Conservation (phyloP, 2,113 vertebrate species). For the Misgurnus anguillicaudatus region DNA sequence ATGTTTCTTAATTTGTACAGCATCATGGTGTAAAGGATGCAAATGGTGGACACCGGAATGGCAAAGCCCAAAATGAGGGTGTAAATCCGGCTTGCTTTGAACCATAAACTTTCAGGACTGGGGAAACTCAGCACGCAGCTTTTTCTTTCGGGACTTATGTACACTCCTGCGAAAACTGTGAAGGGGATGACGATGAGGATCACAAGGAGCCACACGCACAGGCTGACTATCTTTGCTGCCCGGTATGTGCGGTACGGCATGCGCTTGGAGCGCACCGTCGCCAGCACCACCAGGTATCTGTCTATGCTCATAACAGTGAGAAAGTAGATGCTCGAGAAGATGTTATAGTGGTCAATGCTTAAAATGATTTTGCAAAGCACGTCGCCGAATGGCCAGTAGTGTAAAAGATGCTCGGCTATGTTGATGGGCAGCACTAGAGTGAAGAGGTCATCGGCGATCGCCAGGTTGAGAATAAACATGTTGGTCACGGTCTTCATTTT, state of each 20-base stretch:
- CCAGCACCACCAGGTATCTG: slow-evolving; percentile 84
- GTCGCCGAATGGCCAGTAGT: slow-evolving; percentile 89
- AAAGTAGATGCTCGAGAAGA: slow-evolving; percentile 91
- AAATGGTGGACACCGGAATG: slow-evolving; percentile 86
- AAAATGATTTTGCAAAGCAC: slow-evolving; percentile 87
- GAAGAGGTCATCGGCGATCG: slow-evolving; percentile 86
- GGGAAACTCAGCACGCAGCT: slow-evolving; percentile 90
- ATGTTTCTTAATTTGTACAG: slow-evolving; percentile 83
- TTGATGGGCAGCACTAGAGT: slow-evolving; percentile 85
- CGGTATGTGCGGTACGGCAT: slow-evolving; percentile 82
- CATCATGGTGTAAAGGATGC: slow-evolving; percentile 85
- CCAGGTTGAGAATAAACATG: slow-evolving; percentile 90
- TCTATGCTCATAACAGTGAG: slow-evolving; percentile 90
- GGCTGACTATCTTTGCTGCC: slow-evolving; percentile 80
- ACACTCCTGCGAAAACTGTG: slow-evolving; percentile 82
- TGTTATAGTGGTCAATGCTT: slow-evolving; percentile 88
- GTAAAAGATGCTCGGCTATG: slow-evolving; percentile 84
- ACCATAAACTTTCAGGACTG: slow-evolving; percentile 82
- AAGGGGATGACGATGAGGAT: slow-evolving; percentile 85
- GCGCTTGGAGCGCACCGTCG: slow-evolving; percentile 80
- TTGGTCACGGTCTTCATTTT: slow-evolving; percentile 92
- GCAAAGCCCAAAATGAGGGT: slow-evolving; percentile 85
- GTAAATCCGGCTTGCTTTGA: slow-evolving; percentile 87
- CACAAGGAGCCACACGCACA: slow-evolving; percentile 86
- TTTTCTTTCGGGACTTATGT: slow-evolving; percentile 72